These are phyloP conservation scores for Paracentrotus lividus DNA, from an alignment of 53 echinoderm and acorn worm species.

Conservation along the genomic window DNA sequence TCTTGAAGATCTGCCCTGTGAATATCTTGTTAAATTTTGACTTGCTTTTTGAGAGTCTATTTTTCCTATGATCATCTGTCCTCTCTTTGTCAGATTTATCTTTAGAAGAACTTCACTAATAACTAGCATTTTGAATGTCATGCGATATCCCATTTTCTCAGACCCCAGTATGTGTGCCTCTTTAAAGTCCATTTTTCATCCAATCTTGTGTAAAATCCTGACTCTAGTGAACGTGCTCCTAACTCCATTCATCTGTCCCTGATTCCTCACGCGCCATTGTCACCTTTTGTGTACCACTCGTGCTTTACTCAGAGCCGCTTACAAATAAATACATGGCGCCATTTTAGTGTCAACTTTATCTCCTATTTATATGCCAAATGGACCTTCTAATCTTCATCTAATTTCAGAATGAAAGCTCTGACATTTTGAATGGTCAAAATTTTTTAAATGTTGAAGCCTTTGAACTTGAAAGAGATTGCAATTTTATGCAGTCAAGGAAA, in stretches of 20 bases:
- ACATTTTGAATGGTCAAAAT: constrained; percentile 2
- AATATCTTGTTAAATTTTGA: too few relatives aligned
- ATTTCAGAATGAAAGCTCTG: neutral
- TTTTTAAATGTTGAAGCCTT: neutral
- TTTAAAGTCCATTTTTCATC: constrained; percentile 25
- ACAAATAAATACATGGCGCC: constrained; percentile 30
- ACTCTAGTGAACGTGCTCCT: constrained; percentile 39
- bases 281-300: constrained; percentile 48
- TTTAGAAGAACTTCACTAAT: too few relatives aligned
- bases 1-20: too few relatives aligned
- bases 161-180: neutral
- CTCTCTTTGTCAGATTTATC: too few relatives aligned
- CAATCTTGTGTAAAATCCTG: constrained; percentile 29
- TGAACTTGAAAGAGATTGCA: neutral
- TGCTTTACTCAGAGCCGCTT: constrained; percentile 23
- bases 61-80: too few relatives aligned
- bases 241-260: constrained; percentile 5
- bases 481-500: constrained; percentile 19
- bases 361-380: constrained; percentile 8
- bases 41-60: too few relatives aligned
- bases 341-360: constrained; percentile 49
- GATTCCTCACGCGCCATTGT: constrained; percentile 51
- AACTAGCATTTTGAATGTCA: too few relatives aligned
- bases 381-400: neutral
- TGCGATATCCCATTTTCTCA: neutral